Percentiles rank a stretch among this genome's conserved stretches.
These are phyloP conservation scores for Oreotrochilus melanogaster DNA, from an alignment of 2,113 vertebrate genomes.

Conservation along the genomic window DNA sequence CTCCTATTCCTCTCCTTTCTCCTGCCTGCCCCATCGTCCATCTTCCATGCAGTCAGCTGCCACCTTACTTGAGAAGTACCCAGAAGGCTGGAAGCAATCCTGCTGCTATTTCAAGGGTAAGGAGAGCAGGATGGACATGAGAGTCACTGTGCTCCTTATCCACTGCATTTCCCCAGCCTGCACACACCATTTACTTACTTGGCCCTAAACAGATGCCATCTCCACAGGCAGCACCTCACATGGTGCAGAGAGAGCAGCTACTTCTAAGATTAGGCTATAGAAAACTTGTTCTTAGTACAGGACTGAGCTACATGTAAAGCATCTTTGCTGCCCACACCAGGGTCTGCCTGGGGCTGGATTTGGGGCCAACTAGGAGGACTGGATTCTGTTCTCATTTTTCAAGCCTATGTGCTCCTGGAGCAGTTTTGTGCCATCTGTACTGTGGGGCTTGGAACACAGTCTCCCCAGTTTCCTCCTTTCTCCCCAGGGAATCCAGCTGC, in stretches of 20 bases:
- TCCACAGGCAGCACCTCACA: not conserved
- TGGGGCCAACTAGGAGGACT: not conserved
- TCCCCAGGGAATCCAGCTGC: not conserved
- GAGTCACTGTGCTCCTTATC: not conserved
- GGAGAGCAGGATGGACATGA: not conserved
- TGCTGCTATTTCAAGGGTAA: not conserved
- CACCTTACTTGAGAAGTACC: not conserved
- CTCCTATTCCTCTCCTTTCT: not conserved
- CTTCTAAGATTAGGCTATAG: not conserved
- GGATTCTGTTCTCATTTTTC: accelerated
- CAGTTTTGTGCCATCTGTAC: not conserved
- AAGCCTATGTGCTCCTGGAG: not conserved
- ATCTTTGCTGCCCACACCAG: not conserved
- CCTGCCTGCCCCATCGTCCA: accelerated
- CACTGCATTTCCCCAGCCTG: not conserved
- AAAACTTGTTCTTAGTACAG: not conserved
- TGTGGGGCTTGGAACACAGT: not conserved
- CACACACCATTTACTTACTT: accelerated
- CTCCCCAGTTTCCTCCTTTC: not conserved
- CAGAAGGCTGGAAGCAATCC: not conserved
- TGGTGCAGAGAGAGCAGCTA: not conserved
- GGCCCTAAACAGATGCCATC: not conserved
- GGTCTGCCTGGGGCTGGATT: not conserved
- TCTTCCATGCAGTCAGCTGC: not conserved
- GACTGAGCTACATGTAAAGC: not conserved